Evolutionary conservation across 2,113 vertebrate genomes (phyloP).

Genomic region (Brachypodius melanocephalos): DNA sequence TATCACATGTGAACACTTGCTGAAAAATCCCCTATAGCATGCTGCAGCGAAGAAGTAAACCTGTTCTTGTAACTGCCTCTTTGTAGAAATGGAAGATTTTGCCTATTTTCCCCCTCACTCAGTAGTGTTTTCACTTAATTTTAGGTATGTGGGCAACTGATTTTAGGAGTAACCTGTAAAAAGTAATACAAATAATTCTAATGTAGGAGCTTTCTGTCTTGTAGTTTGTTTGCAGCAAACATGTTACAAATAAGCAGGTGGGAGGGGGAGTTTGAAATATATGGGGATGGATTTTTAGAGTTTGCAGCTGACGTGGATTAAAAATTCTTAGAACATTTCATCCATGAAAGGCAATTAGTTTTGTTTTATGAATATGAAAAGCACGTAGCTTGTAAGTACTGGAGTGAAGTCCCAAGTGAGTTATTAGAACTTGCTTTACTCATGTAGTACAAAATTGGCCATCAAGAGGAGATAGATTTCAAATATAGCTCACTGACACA

Average conservation of each 20-base stretch:
- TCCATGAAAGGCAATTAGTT: slow-evolving; percentile 73
- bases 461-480: slow-evolving; percentile 66
- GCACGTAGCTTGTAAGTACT: slow-evolving; percentile 68
- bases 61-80: neutral
- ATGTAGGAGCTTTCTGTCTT: neutral
- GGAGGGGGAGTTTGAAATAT: slow-evolving; percentile 23
- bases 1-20: fast-evolving
- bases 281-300: slow-evolving; percentile 28
- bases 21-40: neutral
- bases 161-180: neutral
- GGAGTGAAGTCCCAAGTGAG: slow-evolving; percentile 67
- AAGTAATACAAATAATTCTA: neutral
- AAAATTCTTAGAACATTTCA: slow-evolving; percentile 67
- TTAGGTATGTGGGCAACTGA: neutral
- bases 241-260: slow-evolving; percentile 16
- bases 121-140: neutral
- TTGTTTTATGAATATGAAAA: slow-evolving; percentile 74
- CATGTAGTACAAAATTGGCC: slow-evolving; percentile 71
- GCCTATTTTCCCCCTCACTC: neutral
- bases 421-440: slow-evolving; percentile 70
- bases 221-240: slow-evolving; percentile 42
- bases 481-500: slow-evolving; percentile 52
- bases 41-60: neutral
- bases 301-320: slow-evolving; percentile 65
- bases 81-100: neutral